Evolutionary conservation across 2,797 vertebrate species (phyloP), one percentile per base, ranked within the genome.

Genomic region (Molossus molossus): DNA sequence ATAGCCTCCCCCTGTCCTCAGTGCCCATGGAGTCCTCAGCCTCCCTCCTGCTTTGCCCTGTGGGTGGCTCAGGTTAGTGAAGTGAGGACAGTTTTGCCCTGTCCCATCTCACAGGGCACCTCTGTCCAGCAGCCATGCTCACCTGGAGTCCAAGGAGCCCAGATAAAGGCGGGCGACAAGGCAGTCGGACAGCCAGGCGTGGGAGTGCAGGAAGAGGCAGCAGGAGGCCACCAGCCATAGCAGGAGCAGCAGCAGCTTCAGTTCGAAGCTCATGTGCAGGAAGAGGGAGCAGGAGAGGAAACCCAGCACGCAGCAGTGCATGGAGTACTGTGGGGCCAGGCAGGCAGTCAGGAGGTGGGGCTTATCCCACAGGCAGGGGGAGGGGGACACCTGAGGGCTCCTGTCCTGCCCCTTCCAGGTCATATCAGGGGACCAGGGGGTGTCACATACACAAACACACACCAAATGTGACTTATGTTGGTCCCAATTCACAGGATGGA

Each of bases 231-330:
- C 98, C 94, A 99, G 98, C n/a, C 99, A 99, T 82, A 99, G 97
- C 3, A 98, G 98, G 94, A 99, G 98, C 97, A 99, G 98, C 96
- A 99, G 97, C 10, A 98, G 90, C 97, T 99, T 99, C 76, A 99
- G 88, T 4, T 99, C 99, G 69, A 99, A 96, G 86, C 98, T 99
- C 62, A 98, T 98, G 96, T 98, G 98, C 83, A 99, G 97, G 89
- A 99, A 99, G 93, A 99, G 98, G 33, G 99, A 98, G 91, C 99
- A 99, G 37, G 99, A 98, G 90, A 99, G 98, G 98, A 99, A 99
- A 57, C 99, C 99, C 98, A 99, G 96, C 96, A 99, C 98, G 92
- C 99, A 99, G 97, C 99, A 99, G 97, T 99, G 99, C 98, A 99
- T 98, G 97, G 99, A 99, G 97, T 99, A 99, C 99, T 99, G 98